A percentile compares a stretch with the other conserved stretches of the same genome.
phyloP scores from a whole-genome alignment of 2,888 invertebrate species.

The Ectemnius cavifrons region DNA sequence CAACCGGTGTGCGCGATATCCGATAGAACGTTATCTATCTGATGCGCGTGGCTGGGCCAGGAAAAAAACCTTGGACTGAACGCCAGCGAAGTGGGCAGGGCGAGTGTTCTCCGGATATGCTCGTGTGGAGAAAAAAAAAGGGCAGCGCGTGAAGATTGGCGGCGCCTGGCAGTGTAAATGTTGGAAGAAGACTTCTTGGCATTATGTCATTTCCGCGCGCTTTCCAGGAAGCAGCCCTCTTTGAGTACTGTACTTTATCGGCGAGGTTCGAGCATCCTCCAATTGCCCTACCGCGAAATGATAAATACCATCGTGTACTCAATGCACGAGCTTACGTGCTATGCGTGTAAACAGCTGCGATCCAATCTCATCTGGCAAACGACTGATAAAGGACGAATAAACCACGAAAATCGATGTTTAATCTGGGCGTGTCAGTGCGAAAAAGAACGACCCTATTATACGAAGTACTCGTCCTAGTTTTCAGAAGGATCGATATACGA shows the following conservation, averaged over 20 bases:
- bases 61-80: not conserved
- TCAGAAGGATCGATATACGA: no score
- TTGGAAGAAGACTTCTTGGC: not conserved
- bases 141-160: not conserved
- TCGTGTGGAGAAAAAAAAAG: not conserved
- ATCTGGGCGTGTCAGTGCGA: constrained; percentile 6
- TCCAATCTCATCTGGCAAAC: constrained; percentile 16
- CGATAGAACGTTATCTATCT: not conserved
- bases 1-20: not conserved
- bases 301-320: constrained; percentile 26
- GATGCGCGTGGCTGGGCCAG: not conserved
- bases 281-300: constrained; percentile 10
- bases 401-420: constrained; percentile 47
- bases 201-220: not conserved
- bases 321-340: no score
- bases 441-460: no score
- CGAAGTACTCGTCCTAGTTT: no score
- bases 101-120: not conserved
- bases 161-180: constrained; percentile 8
- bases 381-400: constrained; percentile 22
- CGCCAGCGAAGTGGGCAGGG: not conserved
- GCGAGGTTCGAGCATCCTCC: not conserved
- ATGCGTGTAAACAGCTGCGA: constrained; percentile 34
- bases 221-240: not conserved
- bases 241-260: constrained; percentile 23